Conservation (phyloP, 2,113 vertebrate genomes). For the Oreochromis aureus region DNA sequence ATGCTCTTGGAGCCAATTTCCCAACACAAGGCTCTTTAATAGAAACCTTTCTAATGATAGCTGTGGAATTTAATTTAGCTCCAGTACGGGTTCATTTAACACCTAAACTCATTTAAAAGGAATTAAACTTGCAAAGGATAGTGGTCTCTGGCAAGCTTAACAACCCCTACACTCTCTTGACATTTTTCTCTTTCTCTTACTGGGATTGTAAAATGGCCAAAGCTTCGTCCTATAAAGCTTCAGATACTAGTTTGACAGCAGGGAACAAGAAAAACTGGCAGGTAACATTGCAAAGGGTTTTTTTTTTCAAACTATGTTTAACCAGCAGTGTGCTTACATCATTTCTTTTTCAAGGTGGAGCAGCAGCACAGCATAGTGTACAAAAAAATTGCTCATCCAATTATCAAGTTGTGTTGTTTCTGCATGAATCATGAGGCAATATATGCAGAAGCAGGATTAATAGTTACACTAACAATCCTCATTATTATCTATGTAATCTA, state of each 20-base stretch:
- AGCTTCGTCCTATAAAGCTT: neutral
- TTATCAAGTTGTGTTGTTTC: neutral
- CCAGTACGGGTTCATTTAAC: slow-evolving; percentile 55
- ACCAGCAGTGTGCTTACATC: neutral
- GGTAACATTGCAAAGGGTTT: neutral
- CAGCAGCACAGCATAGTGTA: neutral
- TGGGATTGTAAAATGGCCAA: neutral
- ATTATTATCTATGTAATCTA: neutral
- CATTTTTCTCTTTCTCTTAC: neutral
- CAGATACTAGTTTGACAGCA: neutral
- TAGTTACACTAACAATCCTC: neutral
- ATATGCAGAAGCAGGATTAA: neutral
- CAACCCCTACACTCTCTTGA: neutral
- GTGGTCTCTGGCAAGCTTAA: slow-evolving; percentile 35
- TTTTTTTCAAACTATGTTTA: neutral
- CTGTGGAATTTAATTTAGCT: slow-evolving; percentile 66
- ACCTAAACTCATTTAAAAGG: slow-evolving; percentile 65
- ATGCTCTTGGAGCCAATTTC: slow-evolving; percentile 58
- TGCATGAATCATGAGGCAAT: neutral
- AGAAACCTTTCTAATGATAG: slow-evolving; percentile 64
- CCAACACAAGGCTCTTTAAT: slow-evolving; percentile 58
- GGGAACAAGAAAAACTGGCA: neutral
- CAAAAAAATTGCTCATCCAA: neutral
- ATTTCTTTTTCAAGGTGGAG: neutral
- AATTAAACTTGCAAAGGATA: slow-evolving; percentile 50